These are phyloP conservation scores for Herpetotheres cachinnans DNA, from an alignment of 2,113 vertebrate genomes.

Conservation along the genomic window DNA sequence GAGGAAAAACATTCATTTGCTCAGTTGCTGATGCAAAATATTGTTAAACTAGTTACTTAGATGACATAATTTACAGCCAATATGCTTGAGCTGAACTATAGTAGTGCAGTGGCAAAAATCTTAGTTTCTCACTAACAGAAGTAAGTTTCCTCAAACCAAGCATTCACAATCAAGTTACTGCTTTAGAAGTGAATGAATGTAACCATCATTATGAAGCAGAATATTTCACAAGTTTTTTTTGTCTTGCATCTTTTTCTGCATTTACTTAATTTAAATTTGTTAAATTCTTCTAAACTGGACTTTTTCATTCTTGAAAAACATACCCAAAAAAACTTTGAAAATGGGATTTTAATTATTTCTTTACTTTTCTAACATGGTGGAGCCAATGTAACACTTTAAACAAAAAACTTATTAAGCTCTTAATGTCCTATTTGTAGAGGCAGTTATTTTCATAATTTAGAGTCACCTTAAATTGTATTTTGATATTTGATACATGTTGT, in stretches of 20 bases:
- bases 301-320: background rate
- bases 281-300: background rate
- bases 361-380: background rate
- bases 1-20: background rate
- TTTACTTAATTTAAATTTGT: background rate
- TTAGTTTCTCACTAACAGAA: background rate
- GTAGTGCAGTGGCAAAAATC: background rate
- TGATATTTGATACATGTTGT: background rate
- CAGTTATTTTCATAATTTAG: background rate
- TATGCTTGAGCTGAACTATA: background rate
- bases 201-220: background rate
- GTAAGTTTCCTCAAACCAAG: background rate
- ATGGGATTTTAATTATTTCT: background rate
- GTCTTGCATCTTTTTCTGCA: background rate
- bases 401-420: background rate
- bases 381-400: background rate
- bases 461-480: background rate
- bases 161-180: background rate
- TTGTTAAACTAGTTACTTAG: background rate
- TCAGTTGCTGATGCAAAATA: background rate
- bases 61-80: background rate
- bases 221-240: background rate
- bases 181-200: background rate
- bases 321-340: background rate
- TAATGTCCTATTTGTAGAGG: background rate